A percentile compares a stretch with the other conserved stretches of the same genome.
phyloP scores from a whole-genome alignment of 1,140 invertebrate genomes.

The Chironomus striatipennis region DNA sequence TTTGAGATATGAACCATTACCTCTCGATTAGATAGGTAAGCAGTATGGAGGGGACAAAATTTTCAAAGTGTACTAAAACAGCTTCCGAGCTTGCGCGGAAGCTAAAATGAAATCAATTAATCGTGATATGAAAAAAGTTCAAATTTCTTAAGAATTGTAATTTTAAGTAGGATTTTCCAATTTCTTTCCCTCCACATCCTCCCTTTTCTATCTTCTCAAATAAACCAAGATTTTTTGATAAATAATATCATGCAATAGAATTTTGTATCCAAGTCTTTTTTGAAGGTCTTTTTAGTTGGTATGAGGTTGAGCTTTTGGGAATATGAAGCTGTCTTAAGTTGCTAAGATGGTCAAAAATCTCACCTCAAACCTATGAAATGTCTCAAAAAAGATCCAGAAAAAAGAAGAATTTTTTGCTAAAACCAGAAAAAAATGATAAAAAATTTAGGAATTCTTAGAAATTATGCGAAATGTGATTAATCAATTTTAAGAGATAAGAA shows the following conservation, averaged over 20 bases:
- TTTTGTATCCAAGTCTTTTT: neutral
- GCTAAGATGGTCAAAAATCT: neutral
- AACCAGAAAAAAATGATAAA: neutral
- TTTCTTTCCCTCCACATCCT: neutral
- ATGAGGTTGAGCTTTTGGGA: neutral
- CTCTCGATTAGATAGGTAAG: too few relatives aligned
- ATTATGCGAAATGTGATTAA: neutral
- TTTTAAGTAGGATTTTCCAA: conserved; percentile 14
- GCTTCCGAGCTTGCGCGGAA: too few relatives aligned
- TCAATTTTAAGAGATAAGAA: neutral
- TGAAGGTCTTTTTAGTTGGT: neutral
- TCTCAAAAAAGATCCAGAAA: neutral
- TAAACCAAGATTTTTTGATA: neutral
- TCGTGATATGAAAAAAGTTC: conserved; percentile 11
- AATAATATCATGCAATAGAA: neutral
- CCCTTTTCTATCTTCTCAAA: too few relatives aligned
- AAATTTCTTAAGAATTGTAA: neutral
- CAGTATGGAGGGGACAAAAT: too few relatives aligned
- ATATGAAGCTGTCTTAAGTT: neutral
- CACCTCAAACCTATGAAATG: neutral
- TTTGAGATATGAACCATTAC: too few relatives aligned
- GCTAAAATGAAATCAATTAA: neutral
- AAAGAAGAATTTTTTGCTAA: neutral
- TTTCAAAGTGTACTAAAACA: too few relatives aligned
- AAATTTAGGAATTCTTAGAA: too few relatives aligned